Evolutionary conservation across 2,797 vertebrate species (phyloP).

Genomic region (Pyrrhura leucotis): DNA sequence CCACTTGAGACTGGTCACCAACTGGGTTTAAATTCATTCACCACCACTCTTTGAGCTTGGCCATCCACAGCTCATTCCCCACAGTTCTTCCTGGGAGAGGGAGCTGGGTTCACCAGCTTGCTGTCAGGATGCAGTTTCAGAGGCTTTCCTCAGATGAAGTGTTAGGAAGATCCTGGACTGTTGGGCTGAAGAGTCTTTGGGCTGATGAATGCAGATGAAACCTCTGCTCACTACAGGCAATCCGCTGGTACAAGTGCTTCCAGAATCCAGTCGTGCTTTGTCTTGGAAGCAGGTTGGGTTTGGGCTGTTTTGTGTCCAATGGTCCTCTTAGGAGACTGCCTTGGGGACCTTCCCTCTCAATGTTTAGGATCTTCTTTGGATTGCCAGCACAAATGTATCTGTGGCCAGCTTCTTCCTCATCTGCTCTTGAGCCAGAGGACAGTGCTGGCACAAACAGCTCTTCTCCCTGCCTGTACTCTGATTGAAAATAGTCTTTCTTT

Average conservation of each 20-base stretch:
- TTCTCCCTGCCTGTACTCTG: conserved; percentile 33
- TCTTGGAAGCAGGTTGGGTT: neutral
- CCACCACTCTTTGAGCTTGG: neutral
- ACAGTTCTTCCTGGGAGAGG: neutral
- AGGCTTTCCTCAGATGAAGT: neutral
- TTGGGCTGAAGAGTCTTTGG: neutral
- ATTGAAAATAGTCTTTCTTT: conserved; percentile 43
- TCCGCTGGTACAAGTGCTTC: neutral
- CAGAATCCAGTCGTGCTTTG: neutral
- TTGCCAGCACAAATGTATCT: neutral
- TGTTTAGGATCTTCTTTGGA: neutral
- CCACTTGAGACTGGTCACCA: neutral
- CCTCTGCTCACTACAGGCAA: neutral
- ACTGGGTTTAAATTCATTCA: neutral
- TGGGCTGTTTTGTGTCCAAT: neutral
- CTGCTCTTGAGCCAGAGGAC: conserved; percentile 28
- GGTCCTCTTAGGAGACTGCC: neutral
- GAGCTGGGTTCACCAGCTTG: neutral
- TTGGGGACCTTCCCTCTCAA: neutral
- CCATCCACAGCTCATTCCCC: neutral
- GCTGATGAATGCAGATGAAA: neutral
- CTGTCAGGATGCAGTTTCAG: neutral
- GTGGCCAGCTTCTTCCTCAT: neutral
- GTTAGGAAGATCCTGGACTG: neutral
- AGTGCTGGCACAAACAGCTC: conserved; percentile 49